Base-by-base conservation (phyloP, 2,797 vertebrate species). In the Labroides dimidiatus region DNA sequence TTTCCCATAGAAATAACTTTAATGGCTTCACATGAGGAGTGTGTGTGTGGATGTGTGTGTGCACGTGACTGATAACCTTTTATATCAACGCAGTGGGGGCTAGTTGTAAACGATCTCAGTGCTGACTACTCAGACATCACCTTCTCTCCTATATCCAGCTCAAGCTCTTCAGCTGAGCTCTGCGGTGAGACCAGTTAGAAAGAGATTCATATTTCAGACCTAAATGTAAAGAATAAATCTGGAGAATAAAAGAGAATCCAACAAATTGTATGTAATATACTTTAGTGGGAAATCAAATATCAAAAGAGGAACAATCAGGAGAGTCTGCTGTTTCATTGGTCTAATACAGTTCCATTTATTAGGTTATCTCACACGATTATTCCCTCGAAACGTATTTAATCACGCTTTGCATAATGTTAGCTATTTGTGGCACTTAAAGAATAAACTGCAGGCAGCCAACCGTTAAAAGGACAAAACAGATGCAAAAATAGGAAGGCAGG, bases 71-170 rank as follows among this genome's bases (percentile, higher is more conserved):
- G 68, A 83, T 84, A 86, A 86, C 77, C 81, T 87, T 87, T 78
- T 73, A 67, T 74, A 81, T 64, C 37, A 41, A 51, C 73, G 82
- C 80, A 81, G 86, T 72, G 42, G 54, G 56, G 64, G 64, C 70
- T 86, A 85, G 88, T 83, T 90, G 63, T 19, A 8, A 73, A 75
- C 78, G 44, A 87, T 86, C 64, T 72, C 61, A 60, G 49, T 49
- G 45, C 20, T 73, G 63, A 87, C 66, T 78, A 74, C 83, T 80
- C 41, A 14, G 54, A 75, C 64, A 54, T 51, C 39, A 53, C 47
- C 58, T 47, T 55, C 37, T 67, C 56, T 50, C 67, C 27, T 19
- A 51, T 6, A 52, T 72, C 24, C 36, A 64, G 43, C 68, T 68
- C 19, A 51, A 44, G 65, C 72, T 70, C 30, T 69, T 24, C 19